Conservation (phyloP, 2,888 invertebrate species). For the Pandemis cinnamomeana region DNA sequence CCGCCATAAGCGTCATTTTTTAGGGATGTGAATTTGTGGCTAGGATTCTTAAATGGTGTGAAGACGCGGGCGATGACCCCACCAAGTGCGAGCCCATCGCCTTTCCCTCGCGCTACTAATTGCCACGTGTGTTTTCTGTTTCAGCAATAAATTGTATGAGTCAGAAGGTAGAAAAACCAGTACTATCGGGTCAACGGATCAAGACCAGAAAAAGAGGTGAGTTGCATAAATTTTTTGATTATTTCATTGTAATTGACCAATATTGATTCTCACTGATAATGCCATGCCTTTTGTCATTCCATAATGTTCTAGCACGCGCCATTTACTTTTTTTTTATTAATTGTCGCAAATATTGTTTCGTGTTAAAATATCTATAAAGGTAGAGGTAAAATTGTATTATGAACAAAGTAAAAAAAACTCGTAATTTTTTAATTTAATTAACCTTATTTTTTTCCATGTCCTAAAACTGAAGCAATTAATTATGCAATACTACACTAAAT, state of each 20-base stretch:
- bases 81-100: conserved; percentile 57
- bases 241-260: conserved; percentile 38
- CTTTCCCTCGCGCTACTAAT: conserved; percentile 59
- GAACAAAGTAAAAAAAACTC: no score
- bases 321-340: conserved; percentile 3
- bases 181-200: conserved; percentile 99
- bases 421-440: no score
- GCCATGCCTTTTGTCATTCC: neutral
- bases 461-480: no score
- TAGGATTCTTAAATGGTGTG: conserved; percentile 46
- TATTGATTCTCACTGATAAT: conserved; percentile 33
- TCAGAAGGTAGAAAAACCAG: conserved; percentile 99
- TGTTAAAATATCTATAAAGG: neutral
- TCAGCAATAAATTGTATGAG: conserved; percentile 98
- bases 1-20: conserved; percentile 57
- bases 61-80: conserved; percentile 75
- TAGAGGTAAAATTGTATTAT: neutral
- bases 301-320: conserved; percentile 1
- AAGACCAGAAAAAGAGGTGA: conserved; percentile 99
- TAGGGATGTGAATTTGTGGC: conserved; percentile 11
- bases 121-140: conserved; percentile 83
- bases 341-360: neutral
- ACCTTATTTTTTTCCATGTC: neutral
- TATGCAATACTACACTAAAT: neutral
- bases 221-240: conserved; percentile 51